Evolutionary conservation across 2,888 invertebrate species (phyloP), one percentile per base, ranked within the genome.

Genomic region (Ceriagrion tenellum): DNA sequence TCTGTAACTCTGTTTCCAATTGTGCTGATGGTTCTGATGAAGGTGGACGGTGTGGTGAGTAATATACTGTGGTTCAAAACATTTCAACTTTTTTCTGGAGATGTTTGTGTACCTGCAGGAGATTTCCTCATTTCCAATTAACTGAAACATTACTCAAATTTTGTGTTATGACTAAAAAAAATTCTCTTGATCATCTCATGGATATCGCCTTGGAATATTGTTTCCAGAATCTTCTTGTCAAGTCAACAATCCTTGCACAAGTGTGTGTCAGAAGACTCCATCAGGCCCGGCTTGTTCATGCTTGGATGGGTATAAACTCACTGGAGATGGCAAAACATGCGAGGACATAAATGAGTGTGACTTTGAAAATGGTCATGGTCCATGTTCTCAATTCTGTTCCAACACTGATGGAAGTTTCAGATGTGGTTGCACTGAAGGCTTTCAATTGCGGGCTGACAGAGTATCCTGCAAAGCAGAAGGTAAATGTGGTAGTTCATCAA

Each of bases 341-440:
- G 96, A 96, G 26, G 98, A 99, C 96, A 97, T 98, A 0, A 97
- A 99, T 96, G 99, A 99, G 97, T 99, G 99, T 96, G 96, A 96
- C 2, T 96, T 96, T 2, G 97, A 97, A 30, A 97, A 97, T 0
- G 95, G 91, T 12, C 89, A 81, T 35, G 89, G 90, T 40, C 96
- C 97, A 35, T 98, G 98, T 96, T 97, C 98, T 8, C 98, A 98
- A 96, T 96, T 97, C 8, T 98, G 98, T 96, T 96, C 96, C 56
- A 98, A 98, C 96, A 96, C 96, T 0, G 96, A 96, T 0, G 98
- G 98, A 0, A 97, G 97, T 0, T 98, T 97, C 96, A 95, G 96
- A 0, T 98, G 98, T 96, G 97, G 97, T 10, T 98, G 98, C 96
- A 97, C 97, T 95, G 96, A 97, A n/a, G 98, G 98, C 35, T 98